Percentiles rank a stretch among this genome's conserved stretches.
Evolutionary conservation across 2,888 invertebrate genomes (phyloP).

Genomic region (Xestia xanthographa): DNA sequence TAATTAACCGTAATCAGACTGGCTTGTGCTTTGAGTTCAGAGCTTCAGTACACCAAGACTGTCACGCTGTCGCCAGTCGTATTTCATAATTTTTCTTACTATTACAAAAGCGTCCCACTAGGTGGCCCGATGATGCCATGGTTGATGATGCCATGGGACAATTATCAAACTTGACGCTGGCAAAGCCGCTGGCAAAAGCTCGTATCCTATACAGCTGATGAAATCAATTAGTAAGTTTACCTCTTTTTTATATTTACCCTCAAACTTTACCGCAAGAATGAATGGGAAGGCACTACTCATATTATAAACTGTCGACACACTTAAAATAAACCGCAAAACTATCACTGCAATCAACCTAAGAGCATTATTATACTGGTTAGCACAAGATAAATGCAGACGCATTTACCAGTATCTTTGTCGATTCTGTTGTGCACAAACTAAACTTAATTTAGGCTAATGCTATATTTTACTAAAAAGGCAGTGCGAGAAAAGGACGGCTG

Average conservation of each 20-base stretch:
- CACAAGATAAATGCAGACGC: constrained; percentile 8
- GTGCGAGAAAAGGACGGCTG: too few species aligned
- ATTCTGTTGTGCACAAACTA: too few species aligned
- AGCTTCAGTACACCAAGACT: not conserved
- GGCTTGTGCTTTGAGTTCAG: not conserved
- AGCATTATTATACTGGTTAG: not conserved
- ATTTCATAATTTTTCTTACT: too few species aligned
- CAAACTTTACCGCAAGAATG: not conserved
- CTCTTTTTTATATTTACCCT: not conserved
- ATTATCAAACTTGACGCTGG: too few species aligned
- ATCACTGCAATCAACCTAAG: not conserved
- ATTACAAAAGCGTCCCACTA: too few species aligned
- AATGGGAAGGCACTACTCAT: not conserved
- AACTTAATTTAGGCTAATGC: too few species aligned
- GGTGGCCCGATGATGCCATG: too few species aligned
- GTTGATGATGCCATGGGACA: too few species aligned
- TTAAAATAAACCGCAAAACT: not conserved
- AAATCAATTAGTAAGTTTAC: not conserved
- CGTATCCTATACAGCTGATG: too few species aligned
- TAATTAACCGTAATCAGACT: not conserved
- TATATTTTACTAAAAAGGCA: too few species aligned
- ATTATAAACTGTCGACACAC: not conserved
- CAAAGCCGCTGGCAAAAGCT: too few species aligned
- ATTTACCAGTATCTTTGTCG: constrained; percentile 14
- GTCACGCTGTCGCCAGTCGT: too few species aligned